Percentiles rank a stretch among this genome's conserved stretches.
Evolutionary conservation across 2,888 invertebrate genomes (phyloP).

Genomic region (Villa cingulata): DNA sequence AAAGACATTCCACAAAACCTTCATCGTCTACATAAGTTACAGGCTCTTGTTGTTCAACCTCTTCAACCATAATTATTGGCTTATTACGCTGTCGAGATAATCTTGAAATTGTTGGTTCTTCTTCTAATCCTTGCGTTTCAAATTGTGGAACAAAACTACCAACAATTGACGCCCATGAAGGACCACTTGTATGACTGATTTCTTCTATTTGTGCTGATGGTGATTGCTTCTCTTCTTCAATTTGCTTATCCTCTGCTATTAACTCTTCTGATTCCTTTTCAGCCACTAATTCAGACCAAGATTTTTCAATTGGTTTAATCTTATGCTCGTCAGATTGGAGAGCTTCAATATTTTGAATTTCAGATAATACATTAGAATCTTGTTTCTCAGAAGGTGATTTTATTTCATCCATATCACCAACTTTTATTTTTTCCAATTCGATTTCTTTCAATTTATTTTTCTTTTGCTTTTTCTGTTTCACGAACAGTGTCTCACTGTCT

Average conservation of each 20-base stretch:
- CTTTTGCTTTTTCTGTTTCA: conserved; percentile 1
- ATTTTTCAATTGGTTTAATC: background rate
- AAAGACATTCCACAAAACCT: conserved; percentile 33
- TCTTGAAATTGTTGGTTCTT: background rate
- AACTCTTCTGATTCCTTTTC: no score
- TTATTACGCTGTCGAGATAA: background rate
- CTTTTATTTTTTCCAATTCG: conserved; percentile 14
- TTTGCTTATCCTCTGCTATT: no score
- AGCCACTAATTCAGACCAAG: conserved; percentile 1
- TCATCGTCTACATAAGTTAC: conserved; percentile 22
- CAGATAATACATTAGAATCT: background rate
- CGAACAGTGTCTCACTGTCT: no score
- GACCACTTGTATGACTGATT: background rate
- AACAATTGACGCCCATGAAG: conserved; percentile 9
- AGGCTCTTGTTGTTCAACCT: background rate
- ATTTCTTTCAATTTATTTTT: conserved; percentile 17
- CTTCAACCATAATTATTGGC: conserved; percentile 7
- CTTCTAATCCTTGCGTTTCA: background rate
- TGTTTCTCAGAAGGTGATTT: background rate
- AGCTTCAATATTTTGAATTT: background rate
- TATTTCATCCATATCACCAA: conserved; percentile 28
- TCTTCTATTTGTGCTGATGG: background rate
- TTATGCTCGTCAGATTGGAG: background rate
- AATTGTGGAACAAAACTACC: conserved; percentile 7
- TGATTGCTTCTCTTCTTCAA: background rate